phyloP scores from a whole-genome alignment of 1,140 invertebrate species.

The Tachypleus tridentatus region DNA sequence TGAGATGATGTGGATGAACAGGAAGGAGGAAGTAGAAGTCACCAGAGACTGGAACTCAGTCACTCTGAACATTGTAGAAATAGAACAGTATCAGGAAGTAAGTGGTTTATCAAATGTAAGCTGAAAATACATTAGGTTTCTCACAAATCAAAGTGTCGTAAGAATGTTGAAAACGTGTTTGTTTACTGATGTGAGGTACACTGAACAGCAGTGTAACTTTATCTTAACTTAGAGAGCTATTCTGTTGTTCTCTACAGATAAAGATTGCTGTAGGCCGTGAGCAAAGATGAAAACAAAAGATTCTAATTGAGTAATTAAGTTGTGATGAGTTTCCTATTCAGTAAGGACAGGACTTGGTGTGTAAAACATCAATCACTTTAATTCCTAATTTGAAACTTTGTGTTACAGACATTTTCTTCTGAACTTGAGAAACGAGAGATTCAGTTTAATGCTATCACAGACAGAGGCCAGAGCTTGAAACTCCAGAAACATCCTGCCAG shows the following conservation, averaged over 20 bases:
- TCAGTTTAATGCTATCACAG: constrained; percentile 90
- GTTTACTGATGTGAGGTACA: neutral
- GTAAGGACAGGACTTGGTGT: neutral
- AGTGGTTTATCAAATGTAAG: constrained; percentile 24
- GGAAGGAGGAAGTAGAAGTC: constrained; percentile 88
- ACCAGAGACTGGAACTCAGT: constrained; percentile 92
- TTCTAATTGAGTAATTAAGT: neutral
- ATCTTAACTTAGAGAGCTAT: too few species aligned
- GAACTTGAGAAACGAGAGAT: constrained; percentile 90
- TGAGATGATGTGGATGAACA: constrained; percentile 92
- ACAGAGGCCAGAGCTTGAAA: constrained; percentile 82
- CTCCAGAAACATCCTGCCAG: constrained; percentile 89
- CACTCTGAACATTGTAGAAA: constrained; percentile 73
- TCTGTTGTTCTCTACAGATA: too few species aligned
- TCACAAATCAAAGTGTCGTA: neutral
- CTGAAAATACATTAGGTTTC: neutral
- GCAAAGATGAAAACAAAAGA: neutral
- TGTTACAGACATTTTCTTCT: constrained; percentile 69
- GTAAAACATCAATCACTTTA: neutral
- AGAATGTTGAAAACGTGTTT: neutral
- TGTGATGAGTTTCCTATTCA: neutral
- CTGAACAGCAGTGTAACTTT: too few species aligned
- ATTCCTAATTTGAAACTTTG: too few species aligned
- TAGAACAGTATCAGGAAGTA: constrained; percentile 95
- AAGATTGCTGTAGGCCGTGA: too few species aligned